A percentile compares a stretch with the other conserved stretches of the same genome.
phyloP scores from a whole-genome alignment of 2,888 invertebrate genomes.

The Lasioglossum oenotherae region DNA sequence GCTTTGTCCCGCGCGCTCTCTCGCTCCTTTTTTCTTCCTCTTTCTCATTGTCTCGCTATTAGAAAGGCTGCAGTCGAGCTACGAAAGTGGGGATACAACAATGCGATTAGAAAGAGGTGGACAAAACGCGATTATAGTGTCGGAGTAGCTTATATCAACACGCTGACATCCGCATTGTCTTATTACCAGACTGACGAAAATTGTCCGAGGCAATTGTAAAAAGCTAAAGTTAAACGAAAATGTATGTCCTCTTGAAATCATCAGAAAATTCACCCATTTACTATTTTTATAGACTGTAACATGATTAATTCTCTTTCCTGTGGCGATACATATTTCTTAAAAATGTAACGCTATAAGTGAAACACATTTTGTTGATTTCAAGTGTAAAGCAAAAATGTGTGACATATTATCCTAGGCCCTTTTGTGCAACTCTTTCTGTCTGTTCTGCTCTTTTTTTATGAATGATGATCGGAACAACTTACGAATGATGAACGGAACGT shows the following conservation, averaged over 20 bases:
- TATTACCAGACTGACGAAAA: neutral
- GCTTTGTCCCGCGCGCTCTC: neutral
- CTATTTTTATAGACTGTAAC: too few relatives aligned
- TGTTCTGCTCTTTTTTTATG: too few relatives aligned
- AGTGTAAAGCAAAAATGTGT: too few relatives aligned
- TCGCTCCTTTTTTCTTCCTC: neutral
- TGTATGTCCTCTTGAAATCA: neutral
- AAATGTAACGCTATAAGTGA: too few relatives aligned
- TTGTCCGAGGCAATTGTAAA: neutral
- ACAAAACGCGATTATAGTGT: neutral
- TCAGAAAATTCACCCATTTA: too few relatives aligned
- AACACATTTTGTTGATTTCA: too few relatives aligned
- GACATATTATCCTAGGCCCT: too few relatives aligned
- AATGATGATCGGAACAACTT: too few relatives aligned
- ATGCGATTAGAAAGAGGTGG: slow-evolving; percentile 1
- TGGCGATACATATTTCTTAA: too few relatives aligned
- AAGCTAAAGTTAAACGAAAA: neutral
- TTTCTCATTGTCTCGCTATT: neutral
- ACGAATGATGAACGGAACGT: neutral
- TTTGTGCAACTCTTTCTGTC: too few relatives aligned
- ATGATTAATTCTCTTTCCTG: too few relatives aligned
- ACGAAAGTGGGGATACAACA: neutral
- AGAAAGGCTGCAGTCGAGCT: neutral
- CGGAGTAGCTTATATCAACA: neutral
- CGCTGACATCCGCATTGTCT: neutral